A percentile compares a stretch with the other conserved stretches of the same genome.
Evolutionary conservation across 1,140 invertebrate genomes (phyloP).

Genomic region (Cherax quadricarinatus): DNA sequence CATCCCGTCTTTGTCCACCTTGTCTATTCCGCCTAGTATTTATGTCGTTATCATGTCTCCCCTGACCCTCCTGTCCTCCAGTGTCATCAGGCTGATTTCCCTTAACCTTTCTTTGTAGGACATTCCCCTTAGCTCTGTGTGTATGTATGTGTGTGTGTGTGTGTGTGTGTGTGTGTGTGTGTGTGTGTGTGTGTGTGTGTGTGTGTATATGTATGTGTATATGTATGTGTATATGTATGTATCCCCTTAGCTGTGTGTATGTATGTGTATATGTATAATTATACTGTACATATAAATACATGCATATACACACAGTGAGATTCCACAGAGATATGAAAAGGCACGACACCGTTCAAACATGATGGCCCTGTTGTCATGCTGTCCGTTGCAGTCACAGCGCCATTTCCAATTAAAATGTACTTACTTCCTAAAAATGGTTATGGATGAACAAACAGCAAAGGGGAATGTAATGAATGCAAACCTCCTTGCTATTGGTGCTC

Average conservation of each 20-base stretch:
- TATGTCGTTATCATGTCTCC: too few relatives aligned
- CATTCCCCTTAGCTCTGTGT: too few relatives aligned
- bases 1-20: too few relatives aligned
- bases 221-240: too few relatives aligned
- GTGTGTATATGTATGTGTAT: too few relatives aligned
- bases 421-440: constrained; percentile 65
- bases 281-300: constrained; percentile 37
- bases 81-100: too few relatives aligned
- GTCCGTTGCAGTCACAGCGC: constrained; percentile 62
- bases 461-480: constrained; percentile 65
- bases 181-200: too few relatives aligned
- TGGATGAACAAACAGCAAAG: constrained; percentile 67
- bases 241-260: too few relatives aligned
- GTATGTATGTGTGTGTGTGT: constrained; percentile 9
- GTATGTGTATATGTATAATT: too few relatives aligned
- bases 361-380: constrained; percentile 62
- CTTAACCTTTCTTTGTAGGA: too few relatives aligned
- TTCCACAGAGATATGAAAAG: constrained; percentile 68
- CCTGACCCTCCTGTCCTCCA: too few relatives aligned
- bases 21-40: too few relatives aligned
- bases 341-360: constrained; percentile 70
- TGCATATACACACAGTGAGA: constrained; percentile 55
- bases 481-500: constrained; percentile 69
- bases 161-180: background rate
- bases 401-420: constrained; percentile 59